Percentiles rank a stretch among this genome's conserved stretches.
phyloP scores from a whole-genome alignment of 1,140 invertebrate species.

The Neodiprion fabricii region DNA sequence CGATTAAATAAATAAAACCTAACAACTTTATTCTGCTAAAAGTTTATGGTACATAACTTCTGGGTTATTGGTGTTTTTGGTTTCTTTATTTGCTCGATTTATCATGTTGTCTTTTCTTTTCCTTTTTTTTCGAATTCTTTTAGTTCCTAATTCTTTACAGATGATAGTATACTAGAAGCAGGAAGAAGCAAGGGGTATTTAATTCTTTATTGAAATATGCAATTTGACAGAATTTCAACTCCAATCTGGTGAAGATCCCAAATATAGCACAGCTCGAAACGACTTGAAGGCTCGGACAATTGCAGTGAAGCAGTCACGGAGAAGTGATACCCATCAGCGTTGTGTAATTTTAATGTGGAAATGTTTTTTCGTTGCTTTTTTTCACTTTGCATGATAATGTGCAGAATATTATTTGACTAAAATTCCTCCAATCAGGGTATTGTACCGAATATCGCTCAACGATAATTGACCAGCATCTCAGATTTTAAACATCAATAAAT shows the following conservation, averaged over 20 bases:
- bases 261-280: conserved; percentile 11
- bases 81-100: neutral
- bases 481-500: neutral
- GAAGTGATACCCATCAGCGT: conserved; percentile 10
- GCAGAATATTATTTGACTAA: neutral
- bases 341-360: neutral
- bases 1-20: conserved; percentile 10
- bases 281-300: conserved; percentile 3
- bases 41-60: neutral
- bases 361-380: neutral
- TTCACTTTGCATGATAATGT: neutral
- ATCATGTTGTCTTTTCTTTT: neutral
- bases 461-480: neutral
- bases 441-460: neutral
- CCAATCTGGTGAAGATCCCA: conserved; percentile 13
- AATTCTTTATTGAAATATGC: conserved; percentile 13
- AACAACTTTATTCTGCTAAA: conserved; percentile 13
- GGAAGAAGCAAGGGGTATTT: neutral
- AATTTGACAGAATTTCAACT: conserved; percentile 4
- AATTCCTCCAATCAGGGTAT: neutral
- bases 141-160: neutral
- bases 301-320: conserved; percentile 8
- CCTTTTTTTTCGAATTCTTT: neutral
- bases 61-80: neutral
- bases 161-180: neutral